Evolutionary conservation across 53 echinoderm and acorn worm species (phyloP).

Genomic region (Pentamera pediparva): DNA sequence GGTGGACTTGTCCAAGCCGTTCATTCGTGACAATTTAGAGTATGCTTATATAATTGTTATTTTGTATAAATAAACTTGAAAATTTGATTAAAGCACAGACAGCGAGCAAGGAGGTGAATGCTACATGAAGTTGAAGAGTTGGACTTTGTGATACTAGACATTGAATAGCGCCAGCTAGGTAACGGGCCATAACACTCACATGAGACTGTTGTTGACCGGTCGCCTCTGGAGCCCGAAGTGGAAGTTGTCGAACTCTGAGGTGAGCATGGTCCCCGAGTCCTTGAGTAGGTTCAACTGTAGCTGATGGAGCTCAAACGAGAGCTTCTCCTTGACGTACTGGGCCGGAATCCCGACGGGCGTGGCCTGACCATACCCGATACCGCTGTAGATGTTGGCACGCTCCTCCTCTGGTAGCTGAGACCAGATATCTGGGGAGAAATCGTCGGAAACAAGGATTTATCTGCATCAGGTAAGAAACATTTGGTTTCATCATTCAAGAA

Average conservation of each 20-base stretch:
- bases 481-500: too few species aligned
- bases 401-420: slow-evolving; percentile 77
- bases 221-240: slow-evolving; percentile 68
- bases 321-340: slow-evolving; percentile 77
- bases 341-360: slow-evolving; percentile 4
- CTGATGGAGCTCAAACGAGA: slow-evolving; percentile 73
- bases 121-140: too few species aligned
- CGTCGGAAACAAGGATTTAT: not conserved
- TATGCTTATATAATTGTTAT: too few species aligned
- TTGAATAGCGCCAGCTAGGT: too few species aligned
- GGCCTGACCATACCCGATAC: slow-evolving; percentile 60
- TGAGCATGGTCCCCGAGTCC: slow-evolving; percentile 52
- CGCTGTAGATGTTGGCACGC: slow-evolving; percentile 58
- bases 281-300: slow-evolving; percentile 69
- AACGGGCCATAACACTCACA: too few species aligned
- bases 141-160: too few species aligned
- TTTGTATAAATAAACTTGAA: too few species aligned
- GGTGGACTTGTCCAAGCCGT: too few species aligned
- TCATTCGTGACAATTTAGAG: too few species aligned
- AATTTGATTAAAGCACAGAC: too few species aligned
- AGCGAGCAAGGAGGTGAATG: too few species aligned
- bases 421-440: slow-evolving; percentile 58
- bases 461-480: not conserved
- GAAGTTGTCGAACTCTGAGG: slow-evolving; percentile 71
- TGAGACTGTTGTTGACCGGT: slow-evolving; percentile 72